Evolutionary conservation across 2,888 invertebrate species (phyloP).

Genomic region (Rotaria socialis): DNA sequence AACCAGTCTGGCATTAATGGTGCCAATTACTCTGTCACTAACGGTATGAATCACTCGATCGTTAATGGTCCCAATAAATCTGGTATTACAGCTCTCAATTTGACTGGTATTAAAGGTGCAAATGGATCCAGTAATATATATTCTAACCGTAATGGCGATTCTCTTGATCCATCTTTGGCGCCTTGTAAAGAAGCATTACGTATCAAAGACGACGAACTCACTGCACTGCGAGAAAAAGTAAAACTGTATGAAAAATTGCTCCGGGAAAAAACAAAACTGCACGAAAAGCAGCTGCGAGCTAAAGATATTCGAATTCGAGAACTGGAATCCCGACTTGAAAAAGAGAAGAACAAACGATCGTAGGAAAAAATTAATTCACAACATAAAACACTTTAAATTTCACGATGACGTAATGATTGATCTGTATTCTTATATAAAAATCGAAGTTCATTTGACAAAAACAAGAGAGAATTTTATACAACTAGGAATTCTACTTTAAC

Average conservation of each 20-base stretch:
- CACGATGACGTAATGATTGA: too few relatives aligned
- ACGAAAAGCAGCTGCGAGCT: slow-evolving; percentile 25
- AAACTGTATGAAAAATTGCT: neutral
- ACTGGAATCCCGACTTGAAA: slow-evolving; percentile 32
- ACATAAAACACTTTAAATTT: too few relatives aligned
- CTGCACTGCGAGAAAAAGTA: too few relatives aligned
- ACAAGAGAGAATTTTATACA: too few relatives aligned
- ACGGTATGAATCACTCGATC: too few relatives aligned
- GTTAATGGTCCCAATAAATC: too few relatives aligned
- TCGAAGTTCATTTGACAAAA: too few relatives aligned
- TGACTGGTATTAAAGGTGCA: neutral
- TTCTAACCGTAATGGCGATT: slow-evolving; percentile 19
- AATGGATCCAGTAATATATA: too few relatives aligned
- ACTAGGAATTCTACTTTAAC: too few relatives aligned
- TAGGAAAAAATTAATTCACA: too few relatives aligned
- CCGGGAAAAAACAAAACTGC: slow-evolving; percentile 33
- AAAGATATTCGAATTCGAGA: slow-evolving; percentile 42
- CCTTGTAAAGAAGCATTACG: slow-evolving; percentile 10
- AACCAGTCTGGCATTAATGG: neutral
- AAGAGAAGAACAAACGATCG: neutral
- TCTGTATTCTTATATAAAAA: too few relatives aligned
- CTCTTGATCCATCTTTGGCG: neutral
- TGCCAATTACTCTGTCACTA: neutral
- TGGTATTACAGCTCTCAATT: too few relatives aligned
- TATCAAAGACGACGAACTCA: slow-evolving; percentile 37